Base-by-base conservation (phyloP, 1,140 invertebrate species). In the Camponotus floridanus region DNA sequence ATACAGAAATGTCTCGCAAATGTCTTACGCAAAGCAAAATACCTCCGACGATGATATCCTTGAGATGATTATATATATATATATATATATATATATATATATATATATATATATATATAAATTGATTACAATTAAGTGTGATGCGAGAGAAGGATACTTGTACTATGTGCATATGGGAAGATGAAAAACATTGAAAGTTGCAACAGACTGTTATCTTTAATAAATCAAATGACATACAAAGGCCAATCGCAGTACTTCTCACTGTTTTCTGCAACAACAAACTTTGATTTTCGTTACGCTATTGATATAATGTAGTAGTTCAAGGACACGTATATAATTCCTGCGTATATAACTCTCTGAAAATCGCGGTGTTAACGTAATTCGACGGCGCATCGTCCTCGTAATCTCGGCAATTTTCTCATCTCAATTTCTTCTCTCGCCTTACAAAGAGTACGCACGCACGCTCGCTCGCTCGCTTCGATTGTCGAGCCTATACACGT, bases 401-500 rank as follows among this genome's bases (percentile, higher is more conserved):
- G 59, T 65, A 39, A 78, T 86, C 26, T 26, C 86, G 61, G 57
- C 55, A 51, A 51, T 74, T 68, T 65, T 33, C 64, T 64, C 62
- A 65, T 79, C 42, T 61, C 55, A 36, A 33, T 73, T 51, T 71
- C 45, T 36, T 42, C 3, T 62, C 57, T 86, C 59, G 15, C 64
- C 13, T 79, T 84, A 70, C 62, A 80, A 84, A 76, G 68, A 88
- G 51, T 83, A 15, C 48, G 26, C 26, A 15, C 48, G 26, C 26
- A 26, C 26, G 76, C 62, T 88, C 86, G 88, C 85, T 64, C 76
- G 70, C 33, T 59, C 55, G 71, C 59, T 74, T 87, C 86, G 73
- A 85, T 90, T 81, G 86, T 90, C 70, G 85, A 84, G 83, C 86
- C 64, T 86, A 89, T 73, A 91, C 88, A 86, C 86, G 80, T 88